Base-by-base conservation (phyloP, 2,797 vertebrate genomes). In the Cephalopachus bancanus region DNA sequence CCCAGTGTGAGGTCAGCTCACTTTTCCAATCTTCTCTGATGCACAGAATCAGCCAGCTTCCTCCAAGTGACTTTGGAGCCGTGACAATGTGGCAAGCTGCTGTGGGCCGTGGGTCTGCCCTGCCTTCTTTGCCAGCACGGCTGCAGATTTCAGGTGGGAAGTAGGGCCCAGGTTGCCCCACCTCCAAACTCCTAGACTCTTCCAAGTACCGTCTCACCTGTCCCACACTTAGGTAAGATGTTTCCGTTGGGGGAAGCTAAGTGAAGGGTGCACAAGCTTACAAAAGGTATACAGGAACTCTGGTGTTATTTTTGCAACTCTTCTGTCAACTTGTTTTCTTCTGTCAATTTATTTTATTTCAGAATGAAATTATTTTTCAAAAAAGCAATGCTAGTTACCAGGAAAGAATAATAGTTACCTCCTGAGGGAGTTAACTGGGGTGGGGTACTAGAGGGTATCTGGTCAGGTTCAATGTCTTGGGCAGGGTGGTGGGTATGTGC, bases 121-220 rank as follows among this genome's bases (percentile, higher is more conserved):
- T 9, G 15, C 16, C 30, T 10, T 9, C 5, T 20, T 26, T 16
- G 30, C 30, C 24, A 37, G 81, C 0, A 1, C 0, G 9, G 55
- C 9, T 2, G 6, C 57, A 51, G 44, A 7, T 9, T n/a, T 64
- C 26, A 59, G 85, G 12, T 12, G 16, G 57, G 75, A 87, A 55
- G 60, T 4, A 75, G 71, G 51, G 33, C 44, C 22, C 49, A 26
- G 2, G 53, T 10, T 14, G 1, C 15, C 24, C 26, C 57, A 53
- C 69, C 72, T 33, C 65, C 60, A 33, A 65, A 85, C 30, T 30
- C 28, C 51, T 28, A 24, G 9, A 78, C 11, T 72, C 51, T 37
- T 24, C 53, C 9, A 5, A 22, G 28, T 19, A 19, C 44, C 1
- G 4, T 20, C 53, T 53, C 14, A 65, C n/a, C 5, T 0, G 0